phyloP scores from a whole-genome alignment of 2,797 vertebrate genomes.

The Enteromius anoplus region DNA sequence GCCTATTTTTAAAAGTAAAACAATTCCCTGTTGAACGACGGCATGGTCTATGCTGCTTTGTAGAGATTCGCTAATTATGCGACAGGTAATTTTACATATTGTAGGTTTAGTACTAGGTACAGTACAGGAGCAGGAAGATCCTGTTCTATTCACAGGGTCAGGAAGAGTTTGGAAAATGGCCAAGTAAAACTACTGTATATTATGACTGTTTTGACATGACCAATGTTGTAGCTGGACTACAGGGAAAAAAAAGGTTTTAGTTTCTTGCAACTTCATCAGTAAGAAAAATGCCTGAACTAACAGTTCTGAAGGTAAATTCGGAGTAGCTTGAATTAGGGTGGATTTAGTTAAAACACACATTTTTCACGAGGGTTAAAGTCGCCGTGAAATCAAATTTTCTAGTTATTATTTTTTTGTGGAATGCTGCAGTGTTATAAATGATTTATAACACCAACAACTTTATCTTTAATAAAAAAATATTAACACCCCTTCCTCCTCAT shows the following conservation, averaged over 20 bases:
- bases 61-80: neutral
- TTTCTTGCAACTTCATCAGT: neutral
- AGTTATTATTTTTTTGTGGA: neutral
- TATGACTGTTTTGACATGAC: neutral
- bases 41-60: neutral
- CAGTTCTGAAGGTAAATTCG: neutral
- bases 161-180: constrained; percentile 1
- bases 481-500: neutral
- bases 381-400: neutral
- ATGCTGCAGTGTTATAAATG: neutral
- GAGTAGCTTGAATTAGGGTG: too few relatives aligned
- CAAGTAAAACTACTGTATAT: neutral
- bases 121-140: neutral
- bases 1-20: neutral
- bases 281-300: neutral
- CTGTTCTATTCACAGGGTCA: neutral
- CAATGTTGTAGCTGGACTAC: neutral
- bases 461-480: neutral
- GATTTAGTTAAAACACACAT: neutral
- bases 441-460: neutral
- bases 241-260: neutral
- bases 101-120: neutral
- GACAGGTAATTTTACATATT: neutral
- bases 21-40: neutral
- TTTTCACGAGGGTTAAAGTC: neutral